Evolutionary conservation across 2,113 vertebrate species (phyloP).

Genomic region (Melanostigma gelatinosum): DNA sequence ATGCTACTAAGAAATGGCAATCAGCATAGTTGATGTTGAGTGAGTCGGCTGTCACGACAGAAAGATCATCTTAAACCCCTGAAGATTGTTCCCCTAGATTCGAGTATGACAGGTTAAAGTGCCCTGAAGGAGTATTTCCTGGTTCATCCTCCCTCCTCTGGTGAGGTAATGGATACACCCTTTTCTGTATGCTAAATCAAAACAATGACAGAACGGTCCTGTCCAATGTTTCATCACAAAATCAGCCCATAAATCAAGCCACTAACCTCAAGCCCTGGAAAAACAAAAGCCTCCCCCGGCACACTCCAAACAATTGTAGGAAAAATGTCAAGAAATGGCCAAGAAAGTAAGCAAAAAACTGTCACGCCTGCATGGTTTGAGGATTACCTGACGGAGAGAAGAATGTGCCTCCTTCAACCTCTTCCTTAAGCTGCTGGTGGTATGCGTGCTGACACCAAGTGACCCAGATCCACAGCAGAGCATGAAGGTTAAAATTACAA

Average conservation of each 20-base stretch:
- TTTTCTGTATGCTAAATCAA: slow-evolving; percentile 23
- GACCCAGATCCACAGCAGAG: slow-evolving; percentile 8
- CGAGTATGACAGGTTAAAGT: slow-evolving; percentile 14
- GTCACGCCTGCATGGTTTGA: slow-evolving; percentile 29
- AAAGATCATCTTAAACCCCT: slow-evolving; percentile 12
- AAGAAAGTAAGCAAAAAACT: slow-evolving; percentile 25
- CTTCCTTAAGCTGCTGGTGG: slow-evolving; percentile 29
- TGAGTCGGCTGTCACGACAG: slow-evolving; percentile 1
- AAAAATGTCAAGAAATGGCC: slow-evolving; percentile 37
- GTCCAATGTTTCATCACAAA: slow-evolving; percentile 35
- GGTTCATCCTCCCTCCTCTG: background rate
- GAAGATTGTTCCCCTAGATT: background rate
- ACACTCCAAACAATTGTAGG: background rate
- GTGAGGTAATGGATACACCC: slow-evolving; percentile 36
- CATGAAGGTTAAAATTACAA: slow-evolving; percentile 12
- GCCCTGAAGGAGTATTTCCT: slow-evolving; percentile 29
- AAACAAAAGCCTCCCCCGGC: slow-evolving; percentile 23
- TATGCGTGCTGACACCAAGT: slow-evolving; percentile 38
- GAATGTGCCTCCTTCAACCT: slow-evolving; percentile 31
- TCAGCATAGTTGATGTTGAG: background rate
- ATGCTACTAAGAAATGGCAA: slow-evolving; percentile 32
- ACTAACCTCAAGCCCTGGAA: background rate
- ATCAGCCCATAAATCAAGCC: slow-evolving; percentile 43
- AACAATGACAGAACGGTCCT: slow-evolving; percentile 16
- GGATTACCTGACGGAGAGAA: slow-evolving; percentile 44